Base-by-base conservation (phyloP, 2,113 vertebrate genomes). In the Oryzias woworae region DNA sequence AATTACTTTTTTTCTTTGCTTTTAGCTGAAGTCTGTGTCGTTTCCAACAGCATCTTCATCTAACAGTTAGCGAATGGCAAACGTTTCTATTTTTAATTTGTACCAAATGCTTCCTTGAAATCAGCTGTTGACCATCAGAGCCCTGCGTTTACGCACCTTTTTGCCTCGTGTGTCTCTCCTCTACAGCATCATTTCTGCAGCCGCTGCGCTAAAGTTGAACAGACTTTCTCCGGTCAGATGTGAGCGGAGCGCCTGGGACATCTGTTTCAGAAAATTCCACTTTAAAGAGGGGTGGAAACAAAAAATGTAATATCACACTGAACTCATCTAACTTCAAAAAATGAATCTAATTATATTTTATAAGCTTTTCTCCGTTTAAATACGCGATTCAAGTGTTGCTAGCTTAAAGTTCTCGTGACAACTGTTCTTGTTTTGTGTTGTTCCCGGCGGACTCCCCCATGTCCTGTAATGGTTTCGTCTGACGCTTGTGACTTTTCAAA, bases 181-280 rank as follows among this genome's bases (percentile, higher is more conserved):
- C 59, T 71, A 77, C 44, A 62, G 74, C 73, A 83, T 83, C 87
- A 18, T 66, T 13, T 44, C 61, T 0, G 5, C 12, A 14, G 8
- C 24, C 12, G 47, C 23, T 45, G 75, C 12, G 47, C 23, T 45
- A 73, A 7, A 62, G 22, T 14, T 43, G 15, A 18, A 20, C 18
- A 24, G 51, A 81, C 82, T 87, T 76, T 81, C 86, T 81, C 82
- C 54, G 51, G 7, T 77, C 58, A 42, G 69, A 75, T 41, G 72
- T 53, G 60, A 62, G 13, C 54, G 58, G 8, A 26, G 59, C 26
- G 76, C 58, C 61, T 48, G 24, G 75, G 76, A 86, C 85, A 82
- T 88, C 83, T 82, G 82, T 61, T 85, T 71, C 57, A 51, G 78
- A 20, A 74, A 0, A 53, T 13, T 59, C 76, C 70, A 84, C 45